Base-by-base conservation (phyloP, 2,113 vertebrate species). In the Tyto alba region DNA sequence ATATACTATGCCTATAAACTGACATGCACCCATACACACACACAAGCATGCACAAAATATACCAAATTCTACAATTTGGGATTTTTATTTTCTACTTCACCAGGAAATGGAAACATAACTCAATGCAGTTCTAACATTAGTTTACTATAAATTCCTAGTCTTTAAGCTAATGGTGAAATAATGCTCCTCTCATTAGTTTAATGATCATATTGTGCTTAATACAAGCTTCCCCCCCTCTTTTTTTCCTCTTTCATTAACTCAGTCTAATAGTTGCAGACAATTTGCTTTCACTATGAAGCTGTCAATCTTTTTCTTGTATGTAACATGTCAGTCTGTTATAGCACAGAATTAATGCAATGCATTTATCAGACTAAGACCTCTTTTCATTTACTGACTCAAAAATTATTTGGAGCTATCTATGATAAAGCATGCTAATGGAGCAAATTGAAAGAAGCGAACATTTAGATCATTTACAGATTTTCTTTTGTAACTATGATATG, bases 161-260 rank as follows among this genome's bases (percentile, higher is more conserved):
- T 95, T 97, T 96, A 95, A 76, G 90, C 45, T 96, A 95, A 92
- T 96, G 91, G 73, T 13, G 2, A 95, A 91, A 95, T 96, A 96
- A 96, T 93, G 89, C 57, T 95, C 38, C 90, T 90, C 89, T 96
- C 90, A 95, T 97, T 96, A 94, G 93, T 88, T 95, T 95, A 95
- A 96, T 88, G 94, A 92, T 92, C 41, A 69, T 92, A 93, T 79
- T 4, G 0, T 77, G 72, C 63, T 95, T 82, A 85, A 89, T 74
- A 85, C 62, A 95, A 94, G 87, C 26, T 88, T 21, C 22, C 11
- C 43, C n/a, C 47, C 17, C 10, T 15, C 29, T 38, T 25, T 47
- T 26, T 85, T 84, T 12, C 34, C 41, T 83, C 89, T 93, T 95
- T 87, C 91, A 85, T 95, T 94, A 96, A 68, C 91, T 92, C 62